Conservation (phyloP, 2,888 invertebrate species). For the Tanypteryx hageni region DNA sequence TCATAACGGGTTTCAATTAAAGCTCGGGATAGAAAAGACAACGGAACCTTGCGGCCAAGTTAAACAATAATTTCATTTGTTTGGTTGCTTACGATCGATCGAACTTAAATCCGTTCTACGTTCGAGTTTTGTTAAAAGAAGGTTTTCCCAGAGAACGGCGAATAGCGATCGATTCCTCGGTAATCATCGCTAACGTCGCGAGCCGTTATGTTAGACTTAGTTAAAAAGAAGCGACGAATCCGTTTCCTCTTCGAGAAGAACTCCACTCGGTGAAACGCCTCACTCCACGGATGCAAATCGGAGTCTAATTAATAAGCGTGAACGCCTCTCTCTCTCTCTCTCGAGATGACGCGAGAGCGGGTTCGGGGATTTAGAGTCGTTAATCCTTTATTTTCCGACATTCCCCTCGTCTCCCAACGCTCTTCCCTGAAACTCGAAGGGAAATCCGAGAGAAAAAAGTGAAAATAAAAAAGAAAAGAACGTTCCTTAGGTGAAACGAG, state of each 20-base stretch:
- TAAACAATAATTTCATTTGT: too few species aligned
- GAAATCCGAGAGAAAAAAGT: not conserved
- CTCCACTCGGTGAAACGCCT: not conserved
- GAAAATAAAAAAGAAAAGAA: not conserved
- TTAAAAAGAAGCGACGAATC: not conserved
- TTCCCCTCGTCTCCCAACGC: not conserved
- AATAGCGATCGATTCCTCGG: too few species aligned
- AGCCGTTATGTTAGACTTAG: too few species aligned
- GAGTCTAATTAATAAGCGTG: conserved; percentile 39
- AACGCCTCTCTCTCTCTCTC: too few species aligned
- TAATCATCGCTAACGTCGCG: too few species aligned
- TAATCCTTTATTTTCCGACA: not conserved
- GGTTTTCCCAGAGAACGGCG: too few species aligned
- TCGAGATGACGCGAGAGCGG: conserved; percentile 16
- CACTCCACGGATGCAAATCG: not conserved
- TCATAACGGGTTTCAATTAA: too few species aligned
- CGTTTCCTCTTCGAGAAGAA: not conserved
- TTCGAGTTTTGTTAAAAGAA: too few species aligned
- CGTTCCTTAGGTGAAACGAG: not conserved
- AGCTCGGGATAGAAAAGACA: too few species aligned
- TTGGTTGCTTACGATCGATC: too few species aligned
- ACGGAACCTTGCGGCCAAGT: too few species aligned
- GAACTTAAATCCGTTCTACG: too few species aligned
- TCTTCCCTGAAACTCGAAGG: not conserved
- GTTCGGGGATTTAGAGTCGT: conserved; percentile 38